Evolutionary conservation across 1,140 invertebrate species (phyloP), one percentile per base, ranked within the genome.

Genomic region (Agrypnia vestita): DNA sequence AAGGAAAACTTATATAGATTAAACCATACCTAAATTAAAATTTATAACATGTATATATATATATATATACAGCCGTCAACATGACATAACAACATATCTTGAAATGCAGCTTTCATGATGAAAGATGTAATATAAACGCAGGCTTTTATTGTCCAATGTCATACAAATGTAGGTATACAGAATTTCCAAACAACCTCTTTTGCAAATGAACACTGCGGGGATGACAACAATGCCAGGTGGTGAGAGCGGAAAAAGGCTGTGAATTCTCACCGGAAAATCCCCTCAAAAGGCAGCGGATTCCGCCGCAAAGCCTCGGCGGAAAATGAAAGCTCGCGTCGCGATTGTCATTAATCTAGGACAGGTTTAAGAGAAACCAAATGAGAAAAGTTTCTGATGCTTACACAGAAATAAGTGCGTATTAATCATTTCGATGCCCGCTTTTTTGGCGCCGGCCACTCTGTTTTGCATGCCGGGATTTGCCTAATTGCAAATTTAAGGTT

Each of bases 361-460:
- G 17, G 9, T 71, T 47, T 71, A 10, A 51, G 46, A 51, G 17
- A n/a, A 49, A 21, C 67, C 47, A 71, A 49, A 71, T 71, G 67
- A 53, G 67, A 71, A 71, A 71, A 71, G 15, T 71, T 71, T 47
- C 17, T 25, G 49, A 56, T 64, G 35, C 35, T 64, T 64, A 64
- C 35, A 25, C 25, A 64, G 61, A 64, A 25, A 64, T 64, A 64
- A 64, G 61, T 64, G 61, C 19, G 61, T 25, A 64, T 64, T 64
- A 64, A 64, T 64, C 61, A 64, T 64, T 25, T 25, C 6, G 19
- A 19, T 62, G 17, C 13, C 0, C 13, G 19, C 25, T 62, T 35
- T 19, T 11, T 19, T 7, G 25, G 25, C 61, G 61, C 61, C 61
- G 13, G 0, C 35, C 19, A 64, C 19, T n/a, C 15, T 64, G 21